Evolutionary conservation across 2,113 vertebrate species (phyloP), one percentile per base, ranked within the genome.

Genomic region (Anthoscopus minutus): DNA sequence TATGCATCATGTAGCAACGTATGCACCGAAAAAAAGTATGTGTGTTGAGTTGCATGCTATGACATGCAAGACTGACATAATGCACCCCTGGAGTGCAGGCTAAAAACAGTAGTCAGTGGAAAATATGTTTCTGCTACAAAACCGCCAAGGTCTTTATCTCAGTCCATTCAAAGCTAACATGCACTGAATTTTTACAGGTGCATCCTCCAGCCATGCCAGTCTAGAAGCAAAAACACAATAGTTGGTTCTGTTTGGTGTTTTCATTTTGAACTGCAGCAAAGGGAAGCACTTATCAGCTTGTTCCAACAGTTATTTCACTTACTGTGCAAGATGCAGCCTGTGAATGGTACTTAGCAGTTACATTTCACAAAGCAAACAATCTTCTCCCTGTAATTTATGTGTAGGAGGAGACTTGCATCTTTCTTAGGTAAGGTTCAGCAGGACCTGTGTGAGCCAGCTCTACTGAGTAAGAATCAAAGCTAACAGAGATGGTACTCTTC

Each of bases 301-400:
- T 88, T 80, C 80, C 21, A 1, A 58, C 72, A 81, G 69, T 88
- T 83, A 90, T 42, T 93, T 80, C 83, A 45, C 72, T 88, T 58
- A 28, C 71, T 50, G 51, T 77, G 82, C 54, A 54, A 92, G 79
- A 80, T 54, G 60, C 54, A 76, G 64, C 40, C 92, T 88, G 58
- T 77, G 80, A 93, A 78, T 33, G 37, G 38, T 50, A 90, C 42
- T 13, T 6, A 58, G 35, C 91, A 93, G 86, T 71, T 69, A 62
- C 50, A 77, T 83, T 89, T 88, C 50, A 65, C 74, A 92, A 95
- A 94, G 89, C 74, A 93, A 95, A 91, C 84, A 86, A 77, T 65
- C 65, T 79, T 86, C 74, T 87, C 78, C 62, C 67, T 69, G 50
- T 79, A 88, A 90, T 88, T 86, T 56, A 50, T 20, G 69, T 62